Conservation (phyloP, 2,888 invertebrate species). For the Omphaloscelis lunosa region DNA sequence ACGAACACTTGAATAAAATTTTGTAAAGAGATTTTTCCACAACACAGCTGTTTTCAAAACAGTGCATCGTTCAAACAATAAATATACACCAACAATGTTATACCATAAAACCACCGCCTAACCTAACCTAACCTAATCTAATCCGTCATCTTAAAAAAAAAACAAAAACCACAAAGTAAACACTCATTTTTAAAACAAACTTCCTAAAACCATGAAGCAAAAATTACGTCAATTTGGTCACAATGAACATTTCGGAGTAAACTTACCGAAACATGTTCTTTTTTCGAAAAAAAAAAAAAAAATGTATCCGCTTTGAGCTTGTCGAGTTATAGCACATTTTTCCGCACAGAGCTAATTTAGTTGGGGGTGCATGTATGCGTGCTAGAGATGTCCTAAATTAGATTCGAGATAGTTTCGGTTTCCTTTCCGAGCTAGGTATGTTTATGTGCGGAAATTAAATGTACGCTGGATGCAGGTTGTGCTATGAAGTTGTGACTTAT, state of each 20-base stretch:
- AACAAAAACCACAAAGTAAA: background rate
- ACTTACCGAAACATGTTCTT: constrained; percentile 43
- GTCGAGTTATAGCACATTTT: constrained; percentile 43
- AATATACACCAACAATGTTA: background rate
- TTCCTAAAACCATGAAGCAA: constrained; percentile 17
- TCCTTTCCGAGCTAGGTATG: constrained; percentile 64
- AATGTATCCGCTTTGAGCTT: constrained; percentile 28
- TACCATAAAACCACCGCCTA: background rate
- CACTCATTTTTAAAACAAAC: constrained; percentile 12
- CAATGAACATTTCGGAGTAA: constrained; percentile 48
- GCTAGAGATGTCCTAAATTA: constrained; percentile 70
- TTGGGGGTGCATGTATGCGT: constrained; percentile 52
- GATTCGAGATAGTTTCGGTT: constrained; percentile 71
- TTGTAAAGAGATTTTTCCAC: background rate
- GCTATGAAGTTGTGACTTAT: constrained; percentile 58
- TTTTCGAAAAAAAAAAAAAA: constrained; percentile 36
- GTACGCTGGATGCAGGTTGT: constrained; percentile 57
- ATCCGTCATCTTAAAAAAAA: background rate
- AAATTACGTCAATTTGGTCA: constrained; percentile 44
- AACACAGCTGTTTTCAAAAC: background rate
- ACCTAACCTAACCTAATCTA: too few relatives aligned
- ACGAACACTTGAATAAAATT: constrained; percentile 10
- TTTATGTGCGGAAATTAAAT: constrained; percentile 77
- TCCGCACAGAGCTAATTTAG: constrained; percentile 54
- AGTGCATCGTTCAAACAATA: background rate